Evolutionary conservation across 2,797 vertebrate species (phyloP).

Genomic region (Psittacula derbiana): DNA sequence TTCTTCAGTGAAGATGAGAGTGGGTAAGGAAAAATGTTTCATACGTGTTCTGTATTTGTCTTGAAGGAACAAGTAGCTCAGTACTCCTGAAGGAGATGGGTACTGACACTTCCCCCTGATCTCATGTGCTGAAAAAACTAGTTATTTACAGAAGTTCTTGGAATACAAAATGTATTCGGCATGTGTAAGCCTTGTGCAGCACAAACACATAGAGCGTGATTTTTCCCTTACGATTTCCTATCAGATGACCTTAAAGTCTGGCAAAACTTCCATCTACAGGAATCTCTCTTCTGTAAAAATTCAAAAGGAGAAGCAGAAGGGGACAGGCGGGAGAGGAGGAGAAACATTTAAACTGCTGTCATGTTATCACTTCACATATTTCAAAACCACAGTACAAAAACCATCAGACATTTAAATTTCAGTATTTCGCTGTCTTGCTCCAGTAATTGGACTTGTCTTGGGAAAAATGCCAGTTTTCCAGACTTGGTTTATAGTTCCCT

Average conservation of each 20-base stretch:
- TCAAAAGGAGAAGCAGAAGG: constrained; percentile 10
- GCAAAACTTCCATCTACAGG: constrained; percentile 23
- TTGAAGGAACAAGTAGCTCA: not conserved
- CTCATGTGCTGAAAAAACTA: not conserved
- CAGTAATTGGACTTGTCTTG: constrained; percentile 56
- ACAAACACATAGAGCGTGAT: not conserved
- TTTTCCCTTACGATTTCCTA: not conserved
- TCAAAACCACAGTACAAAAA: constrained; percentile 47
- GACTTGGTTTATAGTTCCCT: constrained; percentile 48
- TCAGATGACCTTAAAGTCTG: not conserved
- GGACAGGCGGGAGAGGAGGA: not conserved
- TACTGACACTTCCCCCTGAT: not conserved
- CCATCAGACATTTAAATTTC: constrained; percentile 38
- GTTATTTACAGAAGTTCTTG: not conserved
- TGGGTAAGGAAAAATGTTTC: constrained; percentile 79
- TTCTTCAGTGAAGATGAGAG: constrained; percentile 77
- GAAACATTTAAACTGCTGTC: constrained; percentile 44
- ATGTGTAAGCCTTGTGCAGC: not conserved
- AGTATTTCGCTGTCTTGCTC: constrained; percentile 52
- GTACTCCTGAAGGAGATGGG: not conserved
- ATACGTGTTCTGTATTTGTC: not conserved
- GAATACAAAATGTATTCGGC: constrained; percentile 17
- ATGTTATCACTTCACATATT: constrained; percentile 45
- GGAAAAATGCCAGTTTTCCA: constrained; percentile 56
- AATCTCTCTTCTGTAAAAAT: constrained; percentile 8